Conservation (phyloP, 2,797 vertebrate species). For the Gallirallus australis region DNA sequence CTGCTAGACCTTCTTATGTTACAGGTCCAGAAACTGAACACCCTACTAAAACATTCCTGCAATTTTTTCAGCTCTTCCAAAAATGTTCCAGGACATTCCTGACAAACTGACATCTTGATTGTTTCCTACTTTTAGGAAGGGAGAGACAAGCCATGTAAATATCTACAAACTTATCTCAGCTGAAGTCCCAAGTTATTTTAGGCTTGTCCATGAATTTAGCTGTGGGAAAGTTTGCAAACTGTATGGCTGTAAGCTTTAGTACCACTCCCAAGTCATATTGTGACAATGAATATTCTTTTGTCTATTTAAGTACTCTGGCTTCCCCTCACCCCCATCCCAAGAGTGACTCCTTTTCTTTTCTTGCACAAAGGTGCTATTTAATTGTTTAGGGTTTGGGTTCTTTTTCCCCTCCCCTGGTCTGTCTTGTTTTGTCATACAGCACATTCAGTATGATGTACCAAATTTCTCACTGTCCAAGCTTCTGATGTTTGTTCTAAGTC, state of each 20-base stretch:
- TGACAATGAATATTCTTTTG: background rate
- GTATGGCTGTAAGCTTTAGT: background rate
- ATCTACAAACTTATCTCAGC: background rate
- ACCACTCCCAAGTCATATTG: background rate
- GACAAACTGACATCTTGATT: background rate
- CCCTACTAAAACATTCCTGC: background rate
- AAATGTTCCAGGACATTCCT: background rate
- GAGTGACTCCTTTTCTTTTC: background rate
- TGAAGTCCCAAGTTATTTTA: background rate
- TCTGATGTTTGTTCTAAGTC: background rate
- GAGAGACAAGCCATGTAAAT: background rate
- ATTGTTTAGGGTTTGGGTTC: background rate
- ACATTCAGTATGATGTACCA: background rate
- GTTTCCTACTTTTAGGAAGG: background rate
- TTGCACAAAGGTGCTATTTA: background rate
- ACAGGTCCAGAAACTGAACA: background rate
- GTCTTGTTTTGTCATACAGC: background rate
- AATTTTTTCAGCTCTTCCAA: background rate
- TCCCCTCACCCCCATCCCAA: background rate
- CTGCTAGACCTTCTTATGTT: background rate
- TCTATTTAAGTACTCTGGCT: background rate
- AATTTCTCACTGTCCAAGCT: conserved; percentile 4
- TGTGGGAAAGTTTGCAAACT: conserved; percentile 30
- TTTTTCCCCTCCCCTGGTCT: background rate
- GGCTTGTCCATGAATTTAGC: background rate